phyloP scores from a whole-genome alignment of 2,113 vertebrate species.

The Halcyon senegalensis region DNA sequence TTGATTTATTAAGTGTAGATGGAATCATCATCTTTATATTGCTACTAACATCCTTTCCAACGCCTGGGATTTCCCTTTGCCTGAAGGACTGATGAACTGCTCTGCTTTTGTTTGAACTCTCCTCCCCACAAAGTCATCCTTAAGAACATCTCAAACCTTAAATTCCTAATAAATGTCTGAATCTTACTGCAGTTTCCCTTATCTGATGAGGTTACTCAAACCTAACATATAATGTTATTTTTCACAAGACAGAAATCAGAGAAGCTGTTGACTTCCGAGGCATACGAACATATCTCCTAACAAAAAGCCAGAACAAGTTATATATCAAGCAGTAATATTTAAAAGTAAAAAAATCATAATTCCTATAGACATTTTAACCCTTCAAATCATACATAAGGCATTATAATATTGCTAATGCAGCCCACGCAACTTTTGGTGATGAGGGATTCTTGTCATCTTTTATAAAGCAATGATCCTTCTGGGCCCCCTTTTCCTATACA shows the following conservation, averaged over 20 bases:
- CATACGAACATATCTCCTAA: not conserved
- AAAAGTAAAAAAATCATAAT: not conserved
- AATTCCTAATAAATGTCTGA: not conserved
- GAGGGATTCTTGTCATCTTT: not conserved
- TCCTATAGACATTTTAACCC: not conserved
- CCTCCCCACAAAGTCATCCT: not conserved
- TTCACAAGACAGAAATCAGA: not conserved
- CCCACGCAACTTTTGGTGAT: not conserved
- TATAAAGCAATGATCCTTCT: not conserved
- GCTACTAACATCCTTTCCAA: not conserved
- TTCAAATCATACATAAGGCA: not conserved
- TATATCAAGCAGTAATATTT: not conserved
- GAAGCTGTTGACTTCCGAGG: not conserved
- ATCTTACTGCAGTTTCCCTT: not conserved
- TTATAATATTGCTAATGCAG: not conserved
- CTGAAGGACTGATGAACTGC: not conserved
- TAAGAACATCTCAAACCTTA: not conserved
- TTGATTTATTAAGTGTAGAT: not conserved
- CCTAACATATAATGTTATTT: not conserved
- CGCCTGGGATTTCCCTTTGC: not conserved
- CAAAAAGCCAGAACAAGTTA: not conserved
- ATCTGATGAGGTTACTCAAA: not conserved
- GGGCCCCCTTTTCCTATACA: not conserved
- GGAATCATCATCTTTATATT: not conserved
- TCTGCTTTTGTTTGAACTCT: not conserved